Conservation (phyloP, 2,888 invertebrate genomes). For the Volucella bombylans region DNA sequence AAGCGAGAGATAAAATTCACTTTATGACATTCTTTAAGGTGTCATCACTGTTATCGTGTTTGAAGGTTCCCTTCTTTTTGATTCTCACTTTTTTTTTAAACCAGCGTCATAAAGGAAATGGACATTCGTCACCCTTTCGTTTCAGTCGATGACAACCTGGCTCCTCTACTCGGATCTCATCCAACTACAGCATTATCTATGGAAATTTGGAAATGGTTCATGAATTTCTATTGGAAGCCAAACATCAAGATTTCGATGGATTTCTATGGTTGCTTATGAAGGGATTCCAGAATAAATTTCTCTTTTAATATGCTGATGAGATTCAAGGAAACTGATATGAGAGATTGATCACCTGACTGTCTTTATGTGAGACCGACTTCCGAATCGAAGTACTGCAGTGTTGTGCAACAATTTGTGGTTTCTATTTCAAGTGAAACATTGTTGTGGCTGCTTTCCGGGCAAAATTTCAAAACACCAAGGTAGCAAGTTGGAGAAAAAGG, state of each 20-base stretch:
- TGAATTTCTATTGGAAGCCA: conserved; percentile 60
- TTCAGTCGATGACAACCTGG: conserved; percentile 1
- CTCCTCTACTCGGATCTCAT: neutral
- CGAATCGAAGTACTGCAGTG: neutral
- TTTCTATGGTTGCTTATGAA: conserved; percentile 45
- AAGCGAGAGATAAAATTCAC: conserved; percentile 43
- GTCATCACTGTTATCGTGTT: conserved; percentile 53
- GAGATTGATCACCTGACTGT: conserved; percentile 7
- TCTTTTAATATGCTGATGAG: conserved; percentile 39
- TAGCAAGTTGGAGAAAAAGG: conserved; percentile 24
- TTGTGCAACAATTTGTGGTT: conserved; percentile 53
- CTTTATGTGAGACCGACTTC: neutral
- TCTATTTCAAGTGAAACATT: conserved; percentile 3
- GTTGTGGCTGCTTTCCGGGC: neutral
- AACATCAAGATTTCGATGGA: conserved; percentile 36
- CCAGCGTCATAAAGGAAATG: neutral
- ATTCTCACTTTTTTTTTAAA: neutral
- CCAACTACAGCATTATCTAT: conserved; percentile 29
- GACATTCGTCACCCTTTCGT: neutral
- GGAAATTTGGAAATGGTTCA: conserved; percentile 62
- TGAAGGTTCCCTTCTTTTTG: neutral
- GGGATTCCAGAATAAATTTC: conserved; percentile 52
- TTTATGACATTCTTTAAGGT: conserved; percentile 58
- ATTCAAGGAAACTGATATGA: conserved; percentile 25
- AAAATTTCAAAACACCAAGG: conserved; percentile 13